A percentile compares a stretch with the other conserved stretches of the same genome.
Evolutionary conservation across 2,113 vertebrate genomes (phyloP).

Genomic region (Ceratotherium simum): DNA sequence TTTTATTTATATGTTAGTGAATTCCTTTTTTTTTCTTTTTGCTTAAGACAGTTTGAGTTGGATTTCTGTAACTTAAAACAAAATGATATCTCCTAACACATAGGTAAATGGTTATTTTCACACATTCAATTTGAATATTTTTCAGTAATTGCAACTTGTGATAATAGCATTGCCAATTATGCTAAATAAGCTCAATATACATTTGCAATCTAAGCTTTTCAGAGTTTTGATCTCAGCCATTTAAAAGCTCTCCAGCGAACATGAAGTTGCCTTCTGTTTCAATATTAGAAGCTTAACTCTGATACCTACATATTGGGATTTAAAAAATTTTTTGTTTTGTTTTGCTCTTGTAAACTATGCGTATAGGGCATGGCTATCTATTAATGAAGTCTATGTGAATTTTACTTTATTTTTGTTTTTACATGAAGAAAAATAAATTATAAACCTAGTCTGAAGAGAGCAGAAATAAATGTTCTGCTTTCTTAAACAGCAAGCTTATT

Average conservation of each 20-base stretch:
- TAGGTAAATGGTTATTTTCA: not conserved
- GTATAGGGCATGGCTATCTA: not conserved
- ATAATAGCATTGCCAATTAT: not conserved
- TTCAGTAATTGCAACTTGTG: not conserved
- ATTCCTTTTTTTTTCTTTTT: not conserved
- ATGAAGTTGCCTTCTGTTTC: not conserved
- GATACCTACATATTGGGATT: not conserved
- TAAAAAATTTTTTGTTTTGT: not conserved
- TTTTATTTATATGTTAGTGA: not conserved
- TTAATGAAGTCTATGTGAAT: not conserved
- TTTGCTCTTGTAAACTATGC: constrained; percentile 21
- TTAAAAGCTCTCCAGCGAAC: not conserved
- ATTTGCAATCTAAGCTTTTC: not conserved
- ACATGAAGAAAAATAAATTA: not conserved
- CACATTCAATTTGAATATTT: not conserved
- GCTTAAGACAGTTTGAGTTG: not conserved
- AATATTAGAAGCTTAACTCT: not conserved
- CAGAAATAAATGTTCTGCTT: constrained; percentile 47
- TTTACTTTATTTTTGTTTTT: not conserved
- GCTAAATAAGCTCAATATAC: not conserved
- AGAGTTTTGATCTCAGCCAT: not conserved
- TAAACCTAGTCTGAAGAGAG: not conserved
- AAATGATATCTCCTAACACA: not conserved
- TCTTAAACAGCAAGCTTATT: not conserved
- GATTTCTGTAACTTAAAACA: not conserved